phyloP scores from a whole-genome alignment of 2,888 invertebrate species.

The Rhingia rostrata region DNA sequence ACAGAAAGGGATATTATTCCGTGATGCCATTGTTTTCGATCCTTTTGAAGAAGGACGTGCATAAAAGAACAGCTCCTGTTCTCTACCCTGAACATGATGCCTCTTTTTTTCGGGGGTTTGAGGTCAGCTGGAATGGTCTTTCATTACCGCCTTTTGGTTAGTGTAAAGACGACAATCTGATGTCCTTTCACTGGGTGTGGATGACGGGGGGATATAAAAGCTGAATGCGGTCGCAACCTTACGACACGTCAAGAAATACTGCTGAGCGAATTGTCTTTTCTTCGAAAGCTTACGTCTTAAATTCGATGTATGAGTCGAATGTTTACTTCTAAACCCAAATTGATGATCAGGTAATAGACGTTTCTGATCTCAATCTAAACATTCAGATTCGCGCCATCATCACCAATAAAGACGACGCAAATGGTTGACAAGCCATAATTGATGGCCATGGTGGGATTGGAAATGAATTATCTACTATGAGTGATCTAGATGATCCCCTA shows the following conservation, averaged over 20 bases:
- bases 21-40: constrained; percentile 68
- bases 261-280: too few relatives aligned
- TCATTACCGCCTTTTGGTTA: constrained; percentile 36
- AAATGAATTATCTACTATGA: neutral
- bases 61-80: constrained; percentile 39
- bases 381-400: too few relatives aligned
- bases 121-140: constrained; percentile 59
- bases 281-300: too few relatives aligned
- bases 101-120: constrained; percentile 9
- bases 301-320: too few relatives aligned
- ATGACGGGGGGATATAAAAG: neutral
- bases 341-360: too few relatives aligned
- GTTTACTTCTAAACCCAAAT: too few relatives aligned
- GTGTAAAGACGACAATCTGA: constrained; percentile 51
- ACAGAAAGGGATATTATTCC: constrained; percentile 50
- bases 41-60: constrained; percentile 25
- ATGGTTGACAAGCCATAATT: too few relatives aligned
- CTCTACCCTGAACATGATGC: too few relatives aligned
- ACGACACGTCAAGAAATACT: too few relatives aligned
- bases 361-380: too few relatives aligned
- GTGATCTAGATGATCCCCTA: constrained; percentile 25
- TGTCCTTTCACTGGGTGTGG: constrained; percentile 13
- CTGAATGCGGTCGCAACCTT: constrained; percentile 10
- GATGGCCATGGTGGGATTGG: neutral
- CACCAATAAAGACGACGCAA: too few relatives aligned